Conservation (phyloP, 2,888 invertebrate species). For the Ethmia dodecea region DNA sequence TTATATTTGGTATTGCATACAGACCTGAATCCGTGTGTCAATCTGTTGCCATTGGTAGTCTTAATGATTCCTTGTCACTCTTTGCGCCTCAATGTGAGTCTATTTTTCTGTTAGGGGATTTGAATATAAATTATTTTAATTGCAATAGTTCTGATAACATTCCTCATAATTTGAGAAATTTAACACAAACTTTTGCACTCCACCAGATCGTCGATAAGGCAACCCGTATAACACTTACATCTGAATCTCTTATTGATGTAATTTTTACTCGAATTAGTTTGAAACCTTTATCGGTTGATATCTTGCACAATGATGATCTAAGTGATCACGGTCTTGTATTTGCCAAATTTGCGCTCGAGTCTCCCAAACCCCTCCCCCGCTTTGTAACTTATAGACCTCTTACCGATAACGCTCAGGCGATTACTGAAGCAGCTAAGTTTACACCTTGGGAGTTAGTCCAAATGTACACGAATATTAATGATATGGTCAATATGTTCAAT, state of each 20-base stretch:
- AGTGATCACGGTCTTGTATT: neutral
- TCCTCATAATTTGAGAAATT: neutral
- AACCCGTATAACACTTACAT: neutral
- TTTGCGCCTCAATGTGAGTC: neutral
- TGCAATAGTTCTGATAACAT: neutral
- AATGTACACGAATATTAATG: neutral
- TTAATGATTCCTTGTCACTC: neutral
- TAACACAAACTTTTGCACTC: neutral
- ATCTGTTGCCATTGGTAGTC: neutral
- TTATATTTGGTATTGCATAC: neutral
- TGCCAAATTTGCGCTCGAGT: neutral
- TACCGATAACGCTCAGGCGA: neutral
- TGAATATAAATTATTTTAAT: neutral
- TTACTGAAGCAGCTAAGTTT: neutral
- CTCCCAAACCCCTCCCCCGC: neutral
- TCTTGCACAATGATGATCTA: neutral
- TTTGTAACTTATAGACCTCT: neutral
- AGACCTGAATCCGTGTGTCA: neutral
- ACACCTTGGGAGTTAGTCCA: neutral
- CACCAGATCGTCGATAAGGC: neutral
- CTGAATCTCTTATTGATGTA: neutral
- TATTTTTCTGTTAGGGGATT: neutral
- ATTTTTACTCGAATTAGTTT: neutral
- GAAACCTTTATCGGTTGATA: neutral
- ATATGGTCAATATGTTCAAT: neutral